These are phyloP conservation scores for Dryas iulia DNA, from an alignment of 1,140 invertebrate genomes.

Conservation along the genomic window DNA sequence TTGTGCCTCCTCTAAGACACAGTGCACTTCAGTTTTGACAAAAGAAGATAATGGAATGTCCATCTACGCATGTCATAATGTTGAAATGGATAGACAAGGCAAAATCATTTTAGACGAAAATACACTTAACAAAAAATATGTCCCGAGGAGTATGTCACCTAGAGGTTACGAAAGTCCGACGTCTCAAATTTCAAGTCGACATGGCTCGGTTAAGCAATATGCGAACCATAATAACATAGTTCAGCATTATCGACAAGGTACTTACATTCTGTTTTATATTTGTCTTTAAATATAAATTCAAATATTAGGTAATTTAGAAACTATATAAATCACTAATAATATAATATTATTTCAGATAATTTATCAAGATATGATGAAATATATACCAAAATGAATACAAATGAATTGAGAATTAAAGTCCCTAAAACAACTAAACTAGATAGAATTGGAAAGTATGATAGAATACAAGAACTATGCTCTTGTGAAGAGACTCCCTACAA, in stretches of 20 bases:
- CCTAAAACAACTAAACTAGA: slow-evolving; percentile 64
- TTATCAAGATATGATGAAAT: slow-evolving; percentile 65
- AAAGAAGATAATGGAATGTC: slow-evolving; percentile 68
- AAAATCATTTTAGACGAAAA: slow-evolving; percentile 71
- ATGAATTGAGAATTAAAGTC: slow-evolving; percentile 69
- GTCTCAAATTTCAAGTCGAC: slow-evolving; percentile 48
- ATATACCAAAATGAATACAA: slow-evolving; percentile 69
- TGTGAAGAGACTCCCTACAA: slow-evolving; percentile 62
- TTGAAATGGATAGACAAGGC: slow-evolving; percentile 69
- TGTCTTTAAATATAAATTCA: too few relatives aligned
- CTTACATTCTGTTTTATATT: not conserved
- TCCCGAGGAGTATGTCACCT: slow-evolving; percentile 28
- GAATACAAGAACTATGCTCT: slow-evolving; percentile 62
- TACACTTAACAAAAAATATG: slow-evolving; percentile 45
- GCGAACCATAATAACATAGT: not conserved
- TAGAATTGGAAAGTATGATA: slow-evolving; percentile 62
- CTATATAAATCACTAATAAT: not conserved
- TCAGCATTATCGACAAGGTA: slow-evolving; percentile 31
- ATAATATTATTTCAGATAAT: slow-evolving; percentile 40
- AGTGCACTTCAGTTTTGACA: slow-evolving; percentile 50
- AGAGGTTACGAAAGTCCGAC: slow-evolving; percentile 48
- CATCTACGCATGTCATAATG: slow-evolving; percentile 68
- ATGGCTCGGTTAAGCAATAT: slow-evolving; percentile 31
- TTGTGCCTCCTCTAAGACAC: slow-evolving; percentile 49
- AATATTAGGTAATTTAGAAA: too few relatives aligned